Evolutionary conservation across 2,888 invertebrate genomes (phyloP).

Genomic region (Tenthredo mesomela): DNA sequence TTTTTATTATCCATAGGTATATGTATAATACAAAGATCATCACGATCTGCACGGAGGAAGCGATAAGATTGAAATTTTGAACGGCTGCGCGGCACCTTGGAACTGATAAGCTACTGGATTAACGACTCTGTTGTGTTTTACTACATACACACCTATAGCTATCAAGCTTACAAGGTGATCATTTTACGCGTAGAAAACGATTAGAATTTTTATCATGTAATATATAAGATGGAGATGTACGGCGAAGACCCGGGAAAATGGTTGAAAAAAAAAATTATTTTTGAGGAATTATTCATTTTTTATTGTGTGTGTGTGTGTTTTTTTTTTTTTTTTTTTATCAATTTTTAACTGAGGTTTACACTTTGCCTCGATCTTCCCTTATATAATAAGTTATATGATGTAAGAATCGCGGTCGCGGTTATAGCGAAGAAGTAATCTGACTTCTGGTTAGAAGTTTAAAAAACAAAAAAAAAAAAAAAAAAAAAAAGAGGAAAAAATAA

Average conservation of each 20-base stretch:
- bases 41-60: too few species aligned
- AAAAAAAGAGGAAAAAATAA: not conserved
- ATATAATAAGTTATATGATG: not conserved
- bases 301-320: too few species aligned
- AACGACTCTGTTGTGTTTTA: not conserved
- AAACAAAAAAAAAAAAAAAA: not conserved
- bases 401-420: not conserved
- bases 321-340: not conserved
- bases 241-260: too few species aligned
- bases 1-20: not conserved
- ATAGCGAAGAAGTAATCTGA: not conserved
- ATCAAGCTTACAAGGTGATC: not conserved
- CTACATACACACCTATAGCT: not conserved
- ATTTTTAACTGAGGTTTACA: not conserved
- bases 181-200: not conserved
- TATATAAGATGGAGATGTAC: too few species aligned
- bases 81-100: not conserved
- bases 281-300: not conserved
- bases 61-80: constrained; percentile 13
- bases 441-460: not conserved
- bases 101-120: constrained; percentile 23
- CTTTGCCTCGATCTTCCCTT: not conserved
- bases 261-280: too few species aligned
- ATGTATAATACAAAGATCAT: not conserved
- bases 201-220: not conserved